Evolutionary conservation across 2,113 vertebrate species (phyloP).

Genomic region (Cephalophus harveyi): DNA sequence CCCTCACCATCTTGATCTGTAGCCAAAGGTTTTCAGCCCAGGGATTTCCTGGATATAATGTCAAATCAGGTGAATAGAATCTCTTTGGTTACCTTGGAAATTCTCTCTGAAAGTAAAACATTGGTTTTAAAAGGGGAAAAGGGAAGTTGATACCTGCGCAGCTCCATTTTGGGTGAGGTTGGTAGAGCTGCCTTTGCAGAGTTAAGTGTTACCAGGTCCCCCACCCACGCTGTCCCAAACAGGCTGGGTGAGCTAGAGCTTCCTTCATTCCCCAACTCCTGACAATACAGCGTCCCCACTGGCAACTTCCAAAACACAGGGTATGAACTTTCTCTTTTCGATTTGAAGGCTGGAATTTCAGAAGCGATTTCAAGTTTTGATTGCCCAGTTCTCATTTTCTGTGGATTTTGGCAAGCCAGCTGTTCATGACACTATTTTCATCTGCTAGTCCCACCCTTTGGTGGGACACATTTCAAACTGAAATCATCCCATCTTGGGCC

Average conservation of each 20-base stretch:
- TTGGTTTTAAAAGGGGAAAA: background rate
- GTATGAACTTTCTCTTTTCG: background rate
- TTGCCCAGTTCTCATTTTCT: background rate
- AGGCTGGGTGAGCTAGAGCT: background rate
- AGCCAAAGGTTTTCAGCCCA: background rate
- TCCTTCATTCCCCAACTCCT: background rate
- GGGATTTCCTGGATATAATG: background rate
- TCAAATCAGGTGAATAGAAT: background rate
- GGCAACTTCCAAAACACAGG: slow-evolving; percentile 9
- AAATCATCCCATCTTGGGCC: background rate
- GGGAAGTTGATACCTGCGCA: background rate
- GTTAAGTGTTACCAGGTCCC: background rate
- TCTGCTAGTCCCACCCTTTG: background rate
- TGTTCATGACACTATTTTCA: background rate
- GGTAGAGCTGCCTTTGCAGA: background rate
- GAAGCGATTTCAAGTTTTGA: slow-evolving; percentile 48
- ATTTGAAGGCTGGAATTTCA: background rate
- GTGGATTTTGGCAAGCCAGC: background rate
- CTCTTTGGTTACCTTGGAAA: background rate
- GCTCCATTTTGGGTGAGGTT: background rate
- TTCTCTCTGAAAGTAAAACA: background rate
- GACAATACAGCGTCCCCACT: background rate
- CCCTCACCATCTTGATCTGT: background rate
- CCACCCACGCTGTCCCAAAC: background rate
- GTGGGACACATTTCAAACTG: background rate